Conservation (phyloP, 2,113 vertebrate species). For the Sigmodon hispidus region DNA sequence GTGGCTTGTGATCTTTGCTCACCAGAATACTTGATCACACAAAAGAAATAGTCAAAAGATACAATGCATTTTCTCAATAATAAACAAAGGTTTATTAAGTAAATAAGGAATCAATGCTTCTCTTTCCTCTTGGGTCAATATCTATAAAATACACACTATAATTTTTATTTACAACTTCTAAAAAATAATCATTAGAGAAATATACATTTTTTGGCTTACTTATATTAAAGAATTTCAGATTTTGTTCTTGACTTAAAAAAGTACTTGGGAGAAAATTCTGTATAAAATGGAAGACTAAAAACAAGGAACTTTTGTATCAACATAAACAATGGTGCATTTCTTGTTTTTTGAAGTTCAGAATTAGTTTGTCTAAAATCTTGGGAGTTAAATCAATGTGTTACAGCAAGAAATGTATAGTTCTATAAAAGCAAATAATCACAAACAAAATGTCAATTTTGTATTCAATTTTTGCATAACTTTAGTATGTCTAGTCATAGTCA, state of each 20-base stretch:
- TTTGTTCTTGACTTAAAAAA: not conserved
- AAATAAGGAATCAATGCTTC: not conserved
- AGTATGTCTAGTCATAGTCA: not conserved
- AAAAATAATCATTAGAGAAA: not conserved
- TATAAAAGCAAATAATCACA: conserved; percentile 18
- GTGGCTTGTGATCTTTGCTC: not conserved
- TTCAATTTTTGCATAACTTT: not conserved
- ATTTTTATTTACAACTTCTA: conserved; percentile 19
- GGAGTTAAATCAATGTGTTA: not conserved
- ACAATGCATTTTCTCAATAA: not conserved
- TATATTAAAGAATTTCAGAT: not conserved
- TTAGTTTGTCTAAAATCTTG: not conserved
- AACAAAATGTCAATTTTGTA: not conserved
- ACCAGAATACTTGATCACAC: not conserved
- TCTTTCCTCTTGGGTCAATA: not conserved
- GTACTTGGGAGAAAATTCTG: not conserved
- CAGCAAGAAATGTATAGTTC: conserved; percentile 2
- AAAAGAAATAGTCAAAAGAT: not conserved
- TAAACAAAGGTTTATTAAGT: not conserved
- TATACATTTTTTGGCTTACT: not conserved
- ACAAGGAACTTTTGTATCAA: not conserved
- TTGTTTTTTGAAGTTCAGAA: conserved; percentile 13
- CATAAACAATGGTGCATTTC: not conserved
- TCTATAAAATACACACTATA: not conserved
- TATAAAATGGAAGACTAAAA: not conserved